phyloP scores from a whole-genome alignment of 2,888 invertebrate species.

The Erebia aethiops region DNA sequence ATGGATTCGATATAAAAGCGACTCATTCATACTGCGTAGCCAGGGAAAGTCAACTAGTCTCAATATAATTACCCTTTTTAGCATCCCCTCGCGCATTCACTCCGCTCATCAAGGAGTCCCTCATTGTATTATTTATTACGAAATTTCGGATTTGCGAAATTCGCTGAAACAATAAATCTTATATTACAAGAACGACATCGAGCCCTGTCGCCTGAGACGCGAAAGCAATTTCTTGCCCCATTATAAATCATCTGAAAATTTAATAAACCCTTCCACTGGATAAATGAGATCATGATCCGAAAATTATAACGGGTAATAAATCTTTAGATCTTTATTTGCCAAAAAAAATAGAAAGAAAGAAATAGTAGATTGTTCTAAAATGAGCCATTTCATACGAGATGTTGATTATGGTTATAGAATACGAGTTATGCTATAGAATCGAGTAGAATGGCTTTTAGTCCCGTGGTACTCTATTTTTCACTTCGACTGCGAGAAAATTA shows the following conservation, averaged over 20 bases:
- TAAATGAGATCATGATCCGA: conserved; percentile 23
- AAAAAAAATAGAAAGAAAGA: no score
- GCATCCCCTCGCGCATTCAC: neutral
- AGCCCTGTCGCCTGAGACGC: conserved; percentile 20
- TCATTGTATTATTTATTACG: neutral
- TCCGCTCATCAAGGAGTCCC: neutral
- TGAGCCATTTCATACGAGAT: no score
- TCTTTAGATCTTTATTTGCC: no score
- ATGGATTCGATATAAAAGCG: no score
- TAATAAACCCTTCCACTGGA: conserved; percentile 23
- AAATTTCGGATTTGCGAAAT: neutral
- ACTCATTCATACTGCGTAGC: no score
- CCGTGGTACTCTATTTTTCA: no score
- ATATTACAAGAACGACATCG: conserved; percentile 14
- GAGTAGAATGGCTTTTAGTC: no score
- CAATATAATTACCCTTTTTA: neutral
- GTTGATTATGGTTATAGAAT: no score
- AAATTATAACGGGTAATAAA: neutral
- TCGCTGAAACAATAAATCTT: conserved; percentile 17
- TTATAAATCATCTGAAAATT: conserved; percentile 36
- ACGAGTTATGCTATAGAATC: no score
- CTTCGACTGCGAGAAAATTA: no score
- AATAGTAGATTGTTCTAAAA: no score
- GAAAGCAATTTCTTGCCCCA: conserved; percentile 26
- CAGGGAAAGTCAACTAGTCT: no score